Evolutionary conservation across 92 coral and sea anemone species (phyloP).

Genomic region (Epizoanthus scotinus): DNA sequence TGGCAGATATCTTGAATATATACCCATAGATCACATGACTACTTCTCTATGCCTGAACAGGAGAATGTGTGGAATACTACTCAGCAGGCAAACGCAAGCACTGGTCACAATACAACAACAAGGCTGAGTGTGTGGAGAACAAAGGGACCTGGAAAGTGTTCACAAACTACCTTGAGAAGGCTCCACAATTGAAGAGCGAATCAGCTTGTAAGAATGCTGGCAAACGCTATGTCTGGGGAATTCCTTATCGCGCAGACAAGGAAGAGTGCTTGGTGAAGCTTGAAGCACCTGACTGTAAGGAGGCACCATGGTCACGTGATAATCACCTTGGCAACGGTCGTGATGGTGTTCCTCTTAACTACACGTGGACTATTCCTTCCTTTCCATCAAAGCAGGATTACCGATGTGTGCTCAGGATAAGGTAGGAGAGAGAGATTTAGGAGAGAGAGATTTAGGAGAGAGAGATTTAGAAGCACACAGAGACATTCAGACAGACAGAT

Average conservation of each 20-base stretch:
- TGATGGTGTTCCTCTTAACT: slow-evolving; percentile 77
- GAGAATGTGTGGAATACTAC: slow-evolving; percentile 89
- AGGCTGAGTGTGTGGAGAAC: slow-evolving; percentile 68
- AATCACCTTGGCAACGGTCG: slow-evolving; percentile 97
- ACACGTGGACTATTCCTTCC: slow-evolving; percentile 84
- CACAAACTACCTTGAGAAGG: slow-evolving; percentile 78
- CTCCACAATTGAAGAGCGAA: slow-evolving; percentile 43
- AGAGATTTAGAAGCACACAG: too few relatives aligned
- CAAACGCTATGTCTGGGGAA: slow-evolving; percentile 63
- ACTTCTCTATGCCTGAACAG: slow-evolving; percentile 31
- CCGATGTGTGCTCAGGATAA: slow-evolving; percentile 76
- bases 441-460: too few relatives aligned
- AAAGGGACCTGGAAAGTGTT: slow-evolving; percentile 80
- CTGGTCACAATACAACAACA: slow-evolving; percentile 84
- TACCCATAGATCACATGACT: too few relatives aligned
- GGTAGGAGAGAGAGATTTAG: slow-evolving; percentile 57
- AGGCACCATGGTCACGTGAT: slow-evolving; percentile 78
- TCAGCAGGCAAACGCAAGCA: slow-evolving; percentile 63
- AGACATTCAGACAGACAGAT: neutral
- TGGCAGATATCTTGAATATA: too few relatives aligned
- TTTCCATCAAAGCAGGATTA: slow-evolving; percentile 77
- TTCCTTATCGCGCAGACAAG: slow-evolving; percentile 63
- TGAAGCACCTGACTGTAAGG: slow-evolving; percentile 69
- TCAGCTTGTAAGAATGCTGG: slow-evolving; percentile 62
- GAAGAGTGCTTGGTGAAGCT: slow-evolving; percentile 76